Conservation (phyloP, 2,888 invertebrate species). For the Lamellibrachia columna region DNA sequence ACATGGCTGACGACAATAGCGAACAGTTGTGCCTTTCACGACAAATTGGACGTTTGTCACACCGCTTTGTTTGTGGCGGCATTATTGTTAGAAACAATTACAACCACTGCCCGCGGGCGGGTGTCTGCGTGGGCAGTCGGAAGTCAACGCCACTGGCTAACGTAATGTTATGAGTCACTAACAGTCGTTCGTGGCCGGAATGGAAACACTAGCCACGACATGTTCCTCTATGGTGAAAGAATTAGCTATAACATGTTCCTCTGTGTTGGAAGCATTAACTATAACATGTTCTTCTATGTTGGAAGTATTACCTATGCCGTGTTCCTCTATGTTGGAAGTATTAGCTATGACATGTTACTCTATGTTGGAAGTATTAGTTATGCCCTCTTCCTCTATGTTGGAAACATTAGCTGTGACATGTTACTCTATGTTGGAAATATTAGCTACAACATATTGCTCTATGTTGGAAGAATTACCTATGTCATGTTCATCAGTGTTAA, state of each 20-base stretch:
- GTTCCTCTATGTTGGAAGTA: background rate
- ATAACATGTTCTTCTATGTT: too few relatives aligned
- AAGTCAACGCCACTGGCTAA: background rate
- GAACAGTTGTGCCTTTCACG: background rate
- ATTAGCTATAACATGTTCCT: background rate
- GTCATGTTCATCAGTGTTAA: too few relatives aligned
- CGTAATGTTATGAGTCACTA: background rate
- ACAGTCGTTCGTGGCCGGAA: background rate
- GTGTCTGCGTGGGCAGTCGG: background rate
- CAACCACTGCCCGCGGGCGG: background rate
- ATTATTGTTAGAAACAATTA: background rate
- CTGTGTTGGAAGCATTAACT: background rate
- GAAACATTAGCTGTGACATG: background rate
- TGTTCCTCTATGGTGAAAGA: background rate
- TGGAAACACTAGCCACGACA: background rate
- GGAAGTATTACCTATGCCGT: too few relatives aligned
- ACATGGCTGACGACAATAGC: background rate
- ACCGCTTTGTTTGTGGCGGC: background rate
- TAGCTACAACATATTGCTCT: background rate
- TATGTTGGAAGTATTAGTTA: too few relatives aligned
- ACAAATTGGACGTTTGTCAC: background rate
- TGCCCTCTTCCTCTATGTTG: background rate
- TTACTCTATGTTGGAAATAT: background rate
- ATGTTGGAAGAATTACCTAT: too few relatives aligned
- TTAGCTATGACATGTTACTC: background rate